These are phyloP conservation scores for Cricetomys ansorgei DNA, from an alignment of 2,113 vertebrate species.

Conservation along the genomic window DNA sequence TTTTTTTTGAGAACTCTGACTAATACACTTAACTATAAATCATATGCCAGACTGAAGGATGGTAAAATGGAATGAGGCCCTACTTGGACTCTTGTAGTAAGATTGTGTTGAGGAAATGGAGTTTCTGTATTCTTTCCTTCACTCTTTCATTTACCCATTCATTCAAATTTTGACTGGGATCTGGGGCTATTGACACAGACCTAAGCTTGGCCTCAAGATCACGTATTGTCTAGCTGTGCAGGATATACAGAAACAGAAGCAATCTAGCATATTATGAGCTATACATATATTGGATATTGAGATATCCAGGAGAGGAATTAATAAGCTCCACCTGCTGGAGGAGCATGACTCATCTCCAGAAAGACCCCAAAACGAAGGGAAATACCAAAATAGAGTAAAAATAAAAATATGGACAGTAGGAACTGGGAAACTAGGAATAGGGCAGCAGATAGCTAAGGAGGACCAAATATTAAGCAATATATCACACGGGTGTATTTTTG, in stretches of 20 bases:
- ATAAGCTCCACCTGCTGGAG: background rate
- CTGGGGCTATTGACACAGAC: background rate
- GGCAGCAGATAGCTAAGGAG: constrained; percentile 33
- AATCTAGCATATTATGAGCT: background rate
- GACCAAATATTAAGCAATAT: constrained; percentile 18
- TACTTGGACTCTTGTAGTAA: background rate
- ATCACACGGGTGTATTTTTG: background rate
- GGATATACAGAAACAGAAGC: background rate
- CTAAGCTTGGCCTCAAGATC: background rate
- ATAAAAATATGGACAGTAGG: background rate
- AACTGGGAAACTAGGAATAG: background rate
- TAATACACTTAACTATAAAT: constrained; percentile 43
- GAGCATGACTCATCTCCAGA: background rate
- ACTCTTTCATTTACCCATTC: background rate
- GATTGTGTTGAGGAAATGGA: background rate
- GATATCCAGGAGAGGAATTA: background rate
- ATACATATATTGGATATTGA: background rate
- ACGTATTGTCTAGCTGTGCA: background rate
- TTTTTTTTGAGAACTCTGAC: constrained; percentile 22
- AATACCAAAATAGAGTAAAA: constrained; percentile 26
- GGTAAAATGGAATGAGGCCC: background rate
- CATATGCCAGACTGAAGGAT: background rate
- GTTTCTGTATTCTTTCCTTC: background rate
- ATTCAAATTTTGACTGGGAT: background rate
- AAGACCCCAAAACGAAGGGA: constrained; percentile 35